Evolutionary conservation across 2,113 vertebrate species (phyloP), one percentile per base, ranked within the genome.

Genomic region (Elachura formosa): DNA sequence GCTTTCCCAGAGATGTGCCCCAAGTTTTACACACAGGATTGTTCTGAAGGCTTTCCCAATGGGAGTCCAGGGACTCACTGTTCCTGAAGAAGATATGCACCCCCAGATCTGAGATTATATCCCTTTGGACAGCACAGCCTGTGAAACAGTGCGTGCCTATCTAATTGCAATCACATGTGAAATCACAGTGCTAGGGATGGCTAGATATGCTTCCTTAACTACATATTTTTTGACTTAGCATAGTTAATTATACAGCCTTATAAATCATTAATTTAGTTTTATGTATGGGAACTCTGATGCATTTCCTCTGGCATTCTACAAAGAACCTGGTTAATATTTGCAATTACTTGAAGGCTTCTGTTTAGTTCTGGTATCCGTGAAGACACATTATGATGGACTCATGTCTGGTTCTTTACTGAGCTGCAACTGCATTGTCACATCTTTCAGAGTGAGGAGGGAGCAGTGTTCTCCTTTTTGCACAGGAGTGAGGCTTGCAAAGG

Each of bases 101-200:
- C 54, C 86, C 55, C 52, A 62, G 63, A 67, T 77, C 56, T 63
- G 66, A 94, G 89, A 86, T 89, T 80, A 38, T 67, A 38, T 31
- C 43, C 71, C 55, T 51, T 26, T 28, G 52, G 64, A 62, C 48
- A 48, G 84, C 64, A 63, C 46, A 45, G 62, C 36, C 75, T 90
- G 84, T 90, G 95, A 91, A 96, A 68, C 26, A 52, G 74, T 76
- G 75, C 84, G 23, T 96, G 92, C 78, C 72, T 87, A 85, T 96
- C 93, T 85, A 56, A 93, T 9, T 76, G 52, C 55, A 88, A 76
- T 95, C 90, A 71, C 68, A 73, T 48, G 46, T 73, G 63, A 79
- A 93, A 94, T 38, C 64, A 77, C 79, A 88, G 68, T 63, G 74
- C 68, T 69, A 43, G 51, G 54, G 68, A 83, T 49, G 68, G 92